These are phyloP conservation scores for Bombus ignitus DNA, from an alignment of 1,140 invertebrate genomes.

Conservation along the genomic window DNA sequence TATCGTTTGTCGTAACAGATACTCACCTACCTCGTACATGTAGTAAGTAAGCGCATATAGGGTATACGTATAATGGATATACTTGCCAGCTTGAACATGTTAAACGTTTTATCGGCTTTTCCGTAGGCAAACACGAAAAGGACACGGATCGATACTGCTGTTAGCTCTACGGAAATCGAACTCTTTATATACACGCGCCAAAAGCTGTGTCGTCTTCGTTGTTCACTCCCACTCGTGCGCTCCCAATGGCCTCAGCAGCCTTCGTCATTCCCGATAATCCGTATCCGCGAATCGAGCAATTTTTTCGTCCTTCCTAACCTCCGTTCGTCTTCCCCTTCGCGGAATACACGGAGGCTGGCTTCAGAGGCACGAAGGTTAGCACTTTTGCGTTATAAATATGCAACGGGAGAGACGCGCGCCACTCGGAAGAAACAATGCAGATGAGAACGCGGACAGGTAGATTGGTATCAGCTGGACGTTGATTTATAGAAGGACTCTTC, in stretches of 20 bases:
- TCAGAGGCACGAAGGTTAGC: not conserved
- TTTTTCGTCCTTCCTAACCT: slow-evolving; percentile 16
- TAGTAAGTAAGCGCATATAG: slow-evolving; percentile 3
- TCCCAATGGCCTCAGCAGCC: slow-evolving; percentile 1
- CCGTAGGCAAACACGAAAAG: slow-evolving; percentile 58
- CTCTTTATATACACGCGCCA: slow-evolving; percentile 60
- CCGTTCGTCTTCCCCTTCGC: not conserved
- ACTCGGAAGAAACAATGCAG: slow-evolving; percentile 44
- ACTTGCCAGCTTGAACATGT: slow-evolving; percentile 71
- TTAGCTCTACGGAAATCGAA: slow-evolving; percentile 52
- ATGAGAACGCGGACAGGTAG: slow-evolving; percentile 26
- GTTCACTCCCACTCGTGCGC: slow-evolving; percentile 23
- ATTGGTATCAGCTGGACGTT: slow-evolving; percentile 56
- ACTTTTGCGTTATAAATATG: slow-evolving; percentile 2
- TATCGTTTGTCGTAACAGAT: not conserved
- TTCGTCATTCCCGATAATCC: slow-evolving; percentile 34
- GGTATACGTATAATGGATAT: slow-evolving; percentile 32
- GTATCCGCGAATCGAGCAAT: slow-evolving; percentile 44
- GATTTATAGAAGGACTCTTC: slow-evolving; percentile 65
- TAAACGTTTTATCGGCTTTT: slow-evolving; percentile 70
- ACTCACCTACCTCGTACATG: no score
- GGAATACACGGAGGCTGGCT: no score
- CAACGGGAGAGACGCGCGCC: not conserved
- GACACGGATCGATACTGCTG: slow-evolving; percentile 50
- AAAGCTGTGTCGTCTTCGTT: slow-evolving; percentile 58